These are phyloP conservation scores for Phrynocephalus versicolor DNA, from an alignment of 2,113 vertebrate species.

Conservation along the genomic window DNA sequence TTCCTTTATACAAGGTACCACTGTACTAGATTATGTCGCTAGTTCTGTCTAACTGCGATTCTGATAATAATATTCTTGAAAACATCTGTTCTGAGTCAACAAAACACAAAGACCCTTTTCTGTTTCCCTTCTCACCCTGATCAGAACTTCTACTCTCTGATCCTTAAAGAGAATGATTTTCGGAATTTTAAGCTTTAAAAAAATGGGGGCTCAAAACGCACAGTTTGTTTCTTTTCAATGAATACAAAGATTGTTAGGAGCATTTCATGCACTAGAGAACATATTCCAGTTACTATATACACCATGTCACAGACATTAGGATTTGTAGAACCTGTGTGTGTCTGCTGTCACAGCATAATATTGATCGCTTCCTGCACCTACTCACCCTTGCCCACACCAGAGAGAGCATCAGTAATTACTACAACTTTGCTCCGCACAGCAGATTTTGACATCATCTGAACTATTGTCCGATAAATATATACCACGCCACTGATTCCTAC, in stretches of 20 bases:
- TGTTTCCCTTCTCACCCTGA: neutral
- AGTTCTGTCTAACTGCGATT: neutral
- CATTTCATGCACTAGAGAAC: neutral
- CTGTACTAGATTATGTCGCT: no score
- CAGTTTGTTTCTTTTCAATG: neutral
- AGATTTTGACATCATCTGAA: conserved; percentile 87
- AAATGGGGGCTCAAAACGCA: neutral
- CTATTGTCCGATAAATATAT: conserved; percentile 89
- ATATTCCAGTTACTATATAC: neutral
- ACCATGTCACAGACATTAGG: neutral
- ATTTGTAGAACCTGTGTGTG: neutral
- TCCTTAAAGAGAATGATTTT: neutral
- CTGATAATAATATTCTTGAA: neutral
- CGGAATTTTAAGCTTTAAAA: neutral
- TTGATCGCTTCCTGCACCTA: neutral
- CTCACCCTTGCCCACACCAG: conserved; percentile 91
- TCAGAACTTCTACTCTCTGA: neutral
- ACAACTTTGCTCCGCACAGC: conserved; percentile 93
- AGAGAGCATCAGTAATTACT: conserved; percentile 91
- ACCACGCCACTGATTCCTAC: conserved; percentile 86
- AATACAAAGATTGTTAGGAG: neutral
- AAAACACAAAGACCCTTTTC: neutral
- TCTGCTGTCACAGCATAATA: neutral
- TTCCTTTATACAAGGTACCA: no score
- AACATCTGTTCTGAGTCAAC: neutral